Evolutionary conservation across 92 coral and sea anemone species (phyloP).

Genomic region (Bergia sp.): DNA sequence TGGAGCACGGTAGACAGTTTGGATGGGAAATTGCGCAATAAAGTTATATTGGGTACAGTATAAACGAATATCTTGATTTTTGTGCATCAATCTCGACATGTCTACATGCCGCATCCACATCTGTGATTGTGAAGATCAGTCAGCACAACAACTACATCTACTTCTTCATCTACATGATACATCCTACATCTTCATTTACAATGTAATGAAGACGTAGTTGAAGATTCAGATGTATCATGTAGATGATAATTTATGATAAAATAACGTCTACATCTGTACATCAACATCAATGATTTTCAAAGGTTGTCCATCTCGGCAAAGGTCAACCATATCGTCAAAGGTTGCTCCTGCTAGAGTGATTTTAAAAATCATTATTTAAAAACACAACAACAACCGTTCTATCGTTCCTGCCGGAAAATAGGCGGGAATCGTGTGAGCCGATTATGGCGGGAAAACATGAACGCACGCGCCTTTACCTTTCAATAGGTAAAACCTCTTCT

Average conservation of each 20-base stretch:
- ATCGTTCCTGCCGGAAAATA: no score
- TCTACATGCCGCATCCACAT: not conserved
- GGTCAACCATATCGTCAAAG: not conserved
- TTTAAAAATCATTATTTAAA: no score
- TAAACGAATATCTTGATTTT: not conserved
- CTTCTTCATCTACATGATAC: not conserved
- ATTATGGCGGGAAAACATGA: no score
- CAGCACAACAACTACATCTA: not conserved
- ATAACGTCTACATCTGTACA: not conserved
- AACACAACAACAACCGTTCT: no score
- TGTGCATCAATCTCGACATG: not conserved
- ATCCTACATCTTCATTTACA: not conserved
- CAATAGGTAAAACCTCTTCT: no score
- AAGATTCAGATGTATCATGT: no score
- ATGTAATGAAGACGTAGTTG: no score
- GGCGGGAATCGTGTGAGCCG: no score
- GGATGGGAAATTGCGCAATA: not conserved
- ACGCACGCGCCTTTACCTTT: no score
- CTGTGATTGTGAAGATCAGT: not conserved
- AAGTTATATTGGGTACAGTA: not conserved
- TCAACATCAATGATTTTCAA: no score
- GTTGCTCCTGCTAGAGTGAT: no score
- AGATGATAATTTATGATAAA: no score
- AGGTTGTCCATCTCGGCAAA: not conserved
- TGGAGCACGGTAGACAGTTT: not conserved